Evolutionary conservation across 30 jellyfish, hydroid and myxozoan genomes (phyloP), one percentile per base, ranked within the genome.

Genomic region (Cassiopea xamachana): DNA sequence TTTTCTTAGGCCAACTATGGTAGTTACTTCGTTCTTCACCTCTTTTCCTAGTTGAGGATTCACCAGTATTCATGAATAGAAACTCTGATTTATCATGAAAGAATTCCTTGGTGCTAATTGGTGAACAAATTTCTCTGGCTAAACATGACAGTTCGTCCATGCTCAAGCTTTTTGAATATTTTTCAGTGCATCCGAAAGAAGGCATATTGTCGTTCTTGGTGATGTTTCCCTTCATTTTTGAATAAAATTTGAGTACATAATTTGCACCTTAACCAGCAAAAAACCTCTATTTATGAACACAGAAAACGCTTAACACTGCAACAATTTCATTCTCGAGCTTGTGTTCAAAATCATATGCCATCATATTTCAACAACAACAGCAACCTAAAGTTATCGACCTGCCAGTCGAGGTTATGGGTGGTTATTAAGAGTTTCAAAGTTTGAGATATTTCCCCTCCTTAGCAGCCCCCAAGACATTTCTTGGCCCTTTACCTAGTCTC

Each of bases 1-100:
- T 46, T 13, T 78, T 70, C 69, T 82, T 82, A 1, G 90, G 90
- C 90, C 90, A 82, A 68, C 90, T 82, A 48, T 82, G 82, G 68
- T 82, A 82, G 39, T 49, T 61, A 13, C 49, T 69, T 64, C 39
- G 74, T 9, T 2, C 74, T 5, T 64, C 43, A 5, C 74, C 74
- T 64, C 6, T 13, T 2, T 9, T 9, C 6, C 43, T 2, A 64
- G 15, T 7, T 64, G 43, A 9, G 27, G 43, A 9, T 17, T 64
- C 74, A 64, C 48, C 82, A 82, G 82, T 12, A 18, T 46, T 16
- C 68, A 46, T 70, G 16, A 45, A 61, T 19, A 17, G 15, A 68
- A 16, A 45, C 9, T 48, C 58, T 18, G 50, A 51, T 61, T 70
- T 83, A 16, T 4, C 73, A 64, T 82, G 83, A 48, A 27, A 82